phyloP scores from a whole-genome alignment of 2,113 vertebrate species.

The Anoura caudifer region DNA sequence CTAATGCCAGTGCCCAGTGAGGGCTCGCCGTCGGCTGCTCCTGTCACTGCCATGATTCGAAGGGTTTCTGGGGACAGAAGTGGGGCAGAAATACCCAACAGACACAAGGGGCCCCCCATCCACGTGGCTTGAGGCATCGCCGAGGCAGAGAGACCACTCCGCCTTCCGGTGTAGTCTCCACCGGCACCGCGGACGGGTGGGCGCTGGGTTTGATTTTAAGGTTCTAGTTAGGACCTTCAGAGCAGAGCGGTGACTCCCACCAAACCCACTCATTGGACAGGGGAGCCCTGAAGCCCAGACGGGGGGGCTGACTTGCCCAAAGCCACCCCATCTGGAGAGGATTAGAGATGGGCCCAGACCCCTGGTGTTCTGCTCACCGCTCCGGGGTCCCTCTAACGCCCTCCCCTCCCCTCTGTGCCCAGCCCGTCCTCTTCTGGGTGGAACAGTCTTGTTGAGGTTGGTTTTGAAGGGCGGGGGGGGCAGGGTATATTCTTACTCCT shows the following conservation, averaged over 20 bases:
- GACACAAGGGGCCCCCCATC: neutral
- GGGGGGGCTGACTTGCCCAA: neutral
- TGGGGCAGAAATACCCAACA: neutral
- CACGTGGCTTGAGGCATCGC: fast-evolving
- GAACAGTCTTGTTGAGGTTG: neutral
- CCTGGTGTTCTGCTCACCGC: neutral
- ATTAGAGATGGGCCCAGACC: neutral
- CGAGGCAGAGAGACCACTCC: fast-evolving
- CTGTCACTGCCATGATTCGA: no score
- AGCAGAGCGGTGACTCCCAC: neutral
- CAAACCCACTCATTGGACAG: neutral
- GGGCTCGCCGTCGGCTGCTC: fast-evolving
- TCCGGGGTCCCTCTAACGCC: no score
- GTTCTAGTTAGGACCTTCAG: neutral
- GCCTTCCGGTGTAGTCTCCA: neutral
- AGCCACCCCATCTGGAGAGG: no score
- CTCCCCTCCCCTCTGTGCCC: neutral
- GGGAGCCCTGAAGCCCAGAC: neutral
- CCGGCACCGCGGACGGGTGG: neutral
- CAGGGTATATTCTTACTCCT: fast-evolving
- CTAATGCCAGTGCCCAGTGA: neutral
- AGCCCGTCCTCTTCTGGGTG: neutral
- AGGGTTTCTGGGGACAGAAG: fast-evolving
- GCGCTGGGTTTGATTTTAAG: neutral
- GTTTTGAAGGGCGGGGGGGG: neutral